These are phyloP conservation scores for Borostomias antarcticus DNA, from an alignment of 2,797 vertebrate genomes.

Conservation along the genomic window DNA sequence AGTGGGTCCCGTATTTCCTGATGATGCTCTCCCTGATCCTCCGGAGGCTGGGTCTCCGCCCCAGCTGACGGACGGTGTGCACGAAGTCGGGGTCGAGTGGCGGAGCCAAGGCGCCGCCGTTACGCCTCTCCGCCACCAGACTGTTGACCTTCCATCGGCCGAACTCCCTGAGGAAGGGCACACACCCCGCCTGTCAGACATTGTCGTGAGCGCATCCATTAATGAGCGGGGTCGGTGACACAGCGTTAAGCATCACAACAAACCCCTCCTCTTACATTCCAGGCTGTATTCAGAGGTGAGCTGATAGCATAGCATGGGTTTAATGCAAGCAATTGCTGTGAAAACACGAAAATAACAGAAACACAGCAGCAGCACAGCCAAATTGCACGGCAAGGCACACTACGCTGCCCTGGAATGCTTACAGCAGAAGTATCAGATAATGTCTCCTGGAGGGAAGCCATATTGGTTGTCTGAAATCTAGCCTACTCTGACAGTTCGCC, in stretches of 20 bases:
- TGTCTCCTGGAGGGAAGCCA: not conserved
- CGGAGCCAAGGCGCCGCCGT: conserved; percentile 83
- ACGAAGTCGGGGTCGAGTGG: conserved; percentile 96
- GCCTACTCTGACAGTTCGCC: conserved; percentile 12
- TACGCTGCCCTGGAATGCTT: not conserved
- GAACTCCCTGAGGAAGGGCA: conserved; percentile 88
- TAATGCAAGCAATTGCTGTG: not conserved
- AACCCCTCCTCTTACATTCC: not conserved
- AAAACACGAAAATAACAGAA: not conserved
- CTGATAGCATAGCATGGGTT: conserved; percentile 12
- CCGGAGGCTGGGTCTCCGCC: conserved; percentile 89
- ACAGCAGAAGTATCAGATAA: not conserved
- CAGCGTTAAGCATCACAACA: not conserved
- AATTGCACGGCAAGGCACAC: not conserved
- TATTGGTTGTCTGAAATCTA: conserved; percentile 2
- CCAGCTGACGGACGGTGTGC: conserved; percentile 89
- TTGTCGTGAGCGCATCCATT: not conserved
- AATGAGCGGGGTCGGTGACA: not conserved
- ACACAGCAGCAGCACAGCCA: not conserved
- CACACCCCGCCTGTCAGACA: conserved; percentile 22
- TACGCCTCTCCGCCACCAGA: conserved; percentile 89
- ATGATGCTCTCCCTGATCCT: conserved; percentile 95
- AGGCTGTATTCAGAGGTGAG: conserved; percentile 42
- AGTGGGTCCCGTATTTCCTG: conserved; percentile 97
- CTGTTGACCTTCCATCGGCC: conserved; percentile 99